These are phyloP conservation scores for Holothuria glaberrima DNA, from an alignment of 35 echinoderm and acorn worm genomes.

Conservation along the genomic window DNA sequence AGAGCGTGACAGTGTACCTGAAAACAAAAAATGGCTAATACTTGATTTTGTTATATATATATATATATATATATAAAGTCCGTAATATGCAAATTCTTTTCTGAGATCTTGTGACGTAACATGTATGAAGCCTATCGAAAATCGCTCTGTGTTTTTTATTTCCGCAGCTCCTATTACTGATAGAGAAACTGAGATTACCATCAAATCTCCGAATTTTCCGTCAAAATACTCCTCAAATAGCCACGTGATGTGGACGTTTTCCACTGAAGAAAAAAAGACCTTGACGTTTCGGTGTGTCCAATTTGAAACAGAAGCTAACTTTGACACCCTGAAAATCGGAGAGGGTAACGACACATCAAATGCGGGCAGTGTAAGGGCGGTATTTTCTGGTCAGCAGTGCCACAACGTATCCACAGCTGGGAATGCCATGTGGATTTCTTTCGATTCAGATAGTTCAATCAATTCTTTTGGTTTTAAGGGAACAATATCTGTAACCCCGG, in stretches of 20 bases:
- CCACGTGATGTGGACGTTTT: slow-evolving; percentile 35
- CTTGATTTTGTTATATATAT: too few species aligned
- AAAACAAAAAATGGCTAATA: too few species aligned
- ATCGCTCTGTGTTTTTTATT: not conserved
- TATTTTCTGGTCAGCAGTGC: slow-evolving; percentile 12
- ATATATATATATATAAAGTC: too few species aligned
- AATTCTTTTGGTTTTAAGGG: slow-evolving; percentile 16
- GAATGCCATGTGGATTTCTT: slow-evolving; percentile 36
- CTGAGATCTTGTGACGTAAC: too few species aligned
- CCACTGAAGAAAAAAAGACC: not conserved
- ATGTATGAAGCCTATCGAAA: too few species aligned
- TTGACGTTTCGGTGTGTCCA: slow-evolving; percentile 1
- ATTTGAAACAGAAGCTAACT: slow-evolving; percentile 10
- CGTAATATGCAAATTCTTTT: too few species aligned
- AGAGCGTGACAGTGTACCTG: too few species aligned
- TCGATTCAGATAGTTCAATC: slow-evolving; percentile 31
- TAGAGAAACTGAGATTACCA: not conserved
- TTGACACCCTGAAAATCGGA: slow-evolving; percentile 5
- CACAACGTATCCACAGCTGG: slow-evolving; percentile 9
- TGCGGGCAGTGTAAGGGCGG: not conserved
- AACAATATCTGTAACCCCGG: not conserved
- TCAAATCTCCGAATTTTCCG: slow-evolving; percentile 49
- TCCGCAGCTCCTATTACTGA: slow-evolving; percentile 14
- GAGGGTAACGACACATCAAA: slow-evolving; percentile 27
- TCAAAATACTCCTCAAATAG: slow-evolving; percentile 1